Evolutionary conservation across 1,140 invertebrate genomes (phyloP), one percentile per base, ranked within the genome.

Genomic region (Drosophila parabipectinata): DNA sequence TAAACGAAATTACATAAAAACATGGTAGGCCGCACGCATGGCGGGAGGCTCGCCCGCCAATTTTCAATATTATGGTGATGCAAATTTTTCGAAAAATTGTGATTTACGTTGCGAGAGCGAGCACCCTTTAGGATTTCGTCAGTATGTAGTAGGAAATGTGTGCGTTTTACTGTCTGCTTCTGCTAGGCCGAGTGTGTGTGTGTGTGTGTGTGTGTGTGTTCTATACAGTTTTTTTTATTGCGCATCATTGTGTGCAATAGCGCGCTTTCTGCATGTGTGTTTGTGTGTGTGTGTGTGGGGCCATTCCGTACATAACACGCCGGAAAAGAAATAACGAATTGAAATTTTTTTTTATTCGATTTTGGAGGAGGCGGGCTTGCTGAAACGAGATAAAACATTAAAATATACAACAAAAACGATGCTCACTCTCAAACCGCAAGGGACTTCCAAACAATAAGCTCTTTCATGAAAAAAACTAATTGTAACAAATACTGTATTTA

Each of bases 221-320:
- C 78, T 72, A 71, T 73, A 78, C 52, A 72, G 56, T 73, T 59
- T 81, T 81, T 84, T 85, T 82, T 85, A 88, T 85, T 85, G 82
- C 82, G 82, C 82, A 85, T 85, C 82, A 87, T 76, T 81, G 82
- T 85, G 78, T 76, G 79, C 77, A 75, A 60, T 75, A 79, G 71
- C 75, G 79, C 75, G 75, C 63, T 56, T 68, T 59, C 75, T n/a
- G n/a, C 26, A 50, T 59, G 15, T 15, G 15, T 15, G 15, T 15
- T 0, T 58, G 34, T 51, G 44, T 48, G 9, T 48, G 56, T 64
- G 37, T 68, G 68, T 44, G 39, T 41, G 39, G 44, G 44, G 44
- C 18, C 9, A 21, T 53, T 55, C 28, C 28, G 58, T 73, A 62
- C 72, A 77, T 76, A 76, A 77, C 63, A 77, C 57, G 79, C 72